Base-by-base conservation (phyloP, 2,888 invertebrate genomes). In the Erebia epiphron region DNA sequence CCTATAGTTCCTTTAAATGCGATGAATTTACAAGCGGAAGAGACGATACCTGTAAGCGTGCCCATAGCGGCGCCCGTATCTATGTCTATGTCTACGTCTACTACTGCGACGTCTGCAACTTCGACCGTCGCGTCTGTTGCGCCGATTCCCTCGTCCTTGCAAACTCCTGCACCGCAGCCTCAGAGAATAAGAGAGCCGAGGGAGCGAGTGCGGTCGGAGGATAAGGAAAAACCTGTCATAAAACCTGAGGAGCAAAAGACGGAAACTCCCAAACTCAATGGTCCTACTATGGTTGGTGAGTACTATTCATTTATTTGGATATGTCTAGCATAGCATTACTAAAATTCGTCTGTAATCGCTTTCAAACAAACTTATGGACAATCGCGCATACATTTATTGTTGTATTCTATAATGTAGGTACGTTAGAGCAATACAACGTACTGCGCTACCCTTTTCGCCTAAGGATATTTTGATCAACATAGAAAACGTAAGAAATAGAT, bases 161-260 rank as follows among this genome's bases (percentile, higher is more conserved):
- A 72, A 49, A 69, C 73, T 61, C 77, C 78, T 2, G 68, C 79
- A 14, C 86, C 88, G 2, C 86, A 86, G 69, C 87, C 88, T 7
- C 90, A 89, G 67, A 82, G 87, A 73, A 79, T 87, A 78, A 80
- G 88, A 72, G 88, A 89, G 69, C 83, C 85, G 35, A 83, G 86
- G 67, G 88, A 87, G 16, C 69, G 72, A 67, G 65, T 82, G 3
- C 85, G 79, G 70, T 82, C 85, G 9, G 87, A 87, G 76, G 87
- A 86, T 13, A 85, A 86, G 71, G 84, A 84, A 49, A 86, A 81
- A 72, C 16, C 54, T 11, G 62, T 67, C 9, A 82, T 79, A 69
- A 79, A 81, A 18, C 76, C 75, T 57, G 79, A 83, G 63, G 69
- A 70, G 13, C 56, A 78, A 70, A 84, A 83, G 62, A 16, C 46